A percentile compares a stretch with the other conserved stretches of the same genome.
These are phyloP conservation scores for Microchirus variegatus DNA, from an alignment of 2,797 vertebrate genomes.

Conservation along the genomic window DNA sequence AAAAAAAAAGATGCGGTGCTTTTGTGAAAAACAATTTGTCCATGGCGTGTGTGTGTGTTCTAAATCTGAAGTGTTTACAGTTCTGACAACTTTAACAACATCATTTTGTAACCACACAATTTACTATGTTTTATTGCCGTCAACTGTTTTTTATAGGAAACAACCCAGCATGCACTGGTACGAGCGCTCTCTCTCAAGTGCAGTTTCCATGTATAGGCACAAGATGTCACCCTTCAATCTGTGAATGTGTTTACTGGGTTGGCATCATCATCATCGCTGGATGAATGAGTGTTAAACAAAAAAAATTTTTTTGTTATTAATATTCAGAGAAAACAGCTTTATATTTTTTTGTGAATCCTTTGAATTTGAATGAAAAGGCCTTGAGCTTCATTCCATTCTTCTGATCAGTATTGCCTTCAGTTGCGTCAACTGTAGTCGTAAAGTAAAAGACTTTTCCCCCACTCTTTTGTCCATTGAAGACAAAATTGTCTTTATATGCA, in stretches of 20 bases:
- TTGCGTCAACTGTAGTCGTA: slow-evolving; percentile 55
- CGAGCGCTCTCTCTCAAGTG: not conserved
- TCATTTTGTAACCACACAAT: too few species aligned
- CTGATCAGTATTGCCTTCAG: slow-evolving; percentile 17
- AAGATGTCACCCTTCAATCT: slow-evolving; percentile 65
- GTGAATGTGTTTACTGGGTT: not conserved
- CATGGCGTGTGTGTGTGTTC: too few species aligned
- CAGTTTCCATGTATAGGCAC: slow-evolving; percentile 45
- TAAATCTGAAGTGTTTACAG: too few species aligned
- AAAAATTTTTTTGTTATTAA: not conserved
- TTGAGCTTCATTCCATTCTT: not conserved
- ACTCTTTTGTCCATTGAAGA: slow-evolving; percentile 20
- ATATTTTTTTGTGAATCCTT: not conserved
- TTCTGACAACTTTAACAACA: too few species aligned
- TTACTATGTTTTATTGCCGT: too few species aligned
- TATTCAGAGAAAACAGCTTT: not conserved
- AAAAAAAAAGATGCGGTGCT: not conserved
- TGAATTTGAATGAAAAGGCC: slow-evolving; percentile 12
- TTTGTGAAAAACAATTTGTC: too few species aligned
- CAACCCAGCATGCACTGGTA: too few species aligned
- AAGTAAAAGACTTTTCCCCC: not conserved
- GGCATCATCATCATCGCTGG: too few species aligned
- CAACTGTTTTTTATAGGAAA: too few species aligned
- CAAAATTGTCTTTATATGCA: not conserved
- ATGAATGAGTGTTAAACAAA: not conserved